Conservation (phyloP, 1,140 invertebrate species). For the Procambarus virginalis region DNA sequence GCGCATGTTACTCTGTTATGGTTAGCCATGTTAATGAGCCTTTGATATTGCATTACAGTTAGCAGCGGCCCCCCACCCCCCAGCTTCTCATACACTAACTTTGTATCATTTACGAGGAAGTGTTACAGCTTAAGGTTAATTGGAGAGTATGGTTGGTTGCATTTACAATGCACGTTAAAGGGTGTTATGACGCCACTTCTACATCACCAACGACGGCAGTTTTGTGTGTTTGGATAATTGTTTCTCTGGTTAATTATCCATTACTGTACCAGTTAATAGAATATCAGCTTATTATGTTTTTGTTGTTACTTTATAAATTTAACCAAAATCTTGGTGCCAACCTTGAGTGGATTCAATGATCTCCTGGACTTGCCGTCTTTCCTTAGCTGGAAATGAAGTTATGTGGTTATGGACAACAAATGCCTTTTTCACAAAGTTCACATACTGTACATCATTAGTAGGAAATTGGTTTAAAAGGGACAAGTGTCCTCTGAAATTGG, state of each 20-base stretch:
- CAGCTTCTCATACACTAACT: background rate
- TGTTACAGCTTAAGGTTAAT: background rate
- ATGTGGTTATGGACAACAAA: constrained; percentile 3
- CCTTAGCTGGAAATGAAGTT: constrained; percentile 53
- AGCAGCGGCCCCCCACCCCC: background rate
- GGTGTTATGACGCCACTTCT: constrained; percentile 3
- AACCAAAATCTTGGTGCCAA: constrained; percentile 60
- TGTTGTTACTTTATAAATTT: constrained; percentile 14
- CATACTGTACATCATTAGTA: background rate
- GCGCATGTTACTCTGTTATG: background rate
- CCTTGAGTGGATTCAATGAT: constrained; percentile 59
- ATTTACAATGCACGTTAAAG: background rate
- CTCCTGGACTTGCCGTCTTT: constrained; percentile 41
- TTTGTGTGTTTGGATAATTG: background rate
- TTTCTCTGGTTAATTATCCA: constrained; percentile 20
- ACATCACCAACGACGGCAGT: constrained; percentile 23
- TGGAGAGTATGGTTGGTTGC: background rate
- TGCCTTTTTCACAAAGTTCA: background rate
- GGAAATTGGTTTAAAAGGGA: background rate
- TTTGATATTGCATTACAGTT: background rate
- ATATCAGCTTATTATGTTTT: constrained; percentile 10
- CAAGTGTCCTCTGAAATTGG: background rate
- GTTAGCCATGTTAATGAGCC: constrained; percentile 1
- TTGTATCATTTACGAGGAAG: background rate
- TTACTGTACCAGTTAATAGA: constrained; percentile 32